Evolutionary conservation across 2,113 vertebrate genomes (phyloP).

Genomic region (Maccullochella peelii): DNA sequence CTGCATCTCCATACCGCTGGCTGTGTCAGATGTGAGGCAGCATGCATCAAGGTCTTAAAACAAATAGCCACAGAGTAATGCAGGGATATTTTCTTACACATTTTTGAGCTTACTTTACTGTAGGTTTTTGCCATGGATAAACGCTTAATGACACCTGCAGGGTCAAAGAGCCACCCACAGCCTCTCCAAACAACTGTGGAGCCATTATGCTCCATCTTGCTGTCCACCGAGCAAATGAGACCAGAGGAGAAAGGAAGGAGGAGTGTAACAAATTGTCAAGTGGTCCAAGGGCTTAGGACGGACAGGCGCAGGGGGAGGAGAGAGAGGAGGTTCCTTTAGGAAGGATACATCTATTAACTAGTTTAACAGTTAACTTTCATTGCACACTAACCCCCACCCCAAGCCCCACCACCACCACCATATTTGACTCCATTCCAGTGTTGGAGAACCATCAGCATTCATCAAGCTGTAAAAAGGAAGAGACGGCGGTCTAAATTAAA

Average conservation of each 20-base stretch:
- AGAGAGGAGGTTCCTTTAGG: constrained; percentile 43
- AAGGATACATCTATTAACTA: constrained; percentile 76
- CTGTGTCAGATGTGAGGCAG: constrained; percentile 23
- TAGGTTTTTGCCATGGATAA: constrained; percentile 11
- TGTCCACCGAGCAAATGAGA: constrained; percentile 60
- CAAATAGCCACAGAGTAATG: constrained; percentile 15
- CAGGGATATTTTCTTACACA: constrained; percentile 8
- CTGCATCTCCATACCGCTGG: constrained; percentile 12
- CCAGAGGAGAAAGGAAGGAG: constrained; percentile 44
- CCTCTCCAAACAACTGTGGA: constrained; percentile 48
- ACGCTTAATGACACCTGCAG: constrained; percentile 58
- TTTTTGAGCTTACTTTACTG: constrained; percentile 16
- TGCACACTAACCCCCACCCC: constrained; percentile 41
- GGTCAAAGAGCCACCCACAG: constrained; percentile 40
- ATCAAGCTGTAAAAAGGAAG: constrained; percentile 70
- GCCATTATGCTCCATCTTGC: constrained; percentile 60
- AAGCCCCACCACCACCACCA: constrained; percentile 17
- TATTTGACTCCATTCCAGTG: constrained; percentile 23
- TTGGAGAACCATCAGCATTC: constrained; percentile 72
- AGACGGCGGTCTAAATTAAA: constrained; percentile 32
- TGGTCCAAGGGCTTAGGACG: constrained; percentile 61
- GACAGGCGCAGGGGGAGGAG: constrained; percentile 61
- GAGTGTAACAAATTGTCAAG: constrained; percentile 66
- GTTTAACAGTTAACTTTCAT: constrained; percentile 68
- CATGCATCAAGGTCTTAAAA: constrained; percentile 34